Conservation (phyloP, 2,888 invertebrate species). For the Parascotia fuliginaria region DNA sequence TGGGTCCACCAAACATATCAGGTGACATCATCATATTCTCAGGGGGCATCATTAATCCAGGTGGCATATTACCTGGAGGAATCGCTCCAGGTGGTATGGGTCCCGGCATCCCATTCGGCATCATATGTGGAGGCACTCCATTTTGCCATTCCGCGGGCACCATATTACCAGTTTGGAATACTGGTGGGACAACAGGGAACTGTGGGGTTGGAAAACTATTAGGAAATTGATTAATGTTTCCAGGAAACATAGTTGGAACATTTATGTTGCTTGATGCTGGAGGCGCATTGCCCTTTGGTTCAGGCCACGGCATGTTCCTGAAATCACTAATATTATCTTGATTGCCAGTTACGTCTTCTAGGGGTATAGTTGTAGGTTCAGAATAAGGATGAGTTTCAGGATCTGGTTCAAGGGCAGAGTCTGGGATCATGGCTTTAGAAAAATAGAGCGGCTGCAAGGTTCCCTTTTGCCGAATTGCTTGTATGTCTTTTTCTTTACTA, state of each 20-base stretch:
- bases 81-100: constrained; percentile 63
- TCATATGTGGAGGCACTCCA: constrained; percentile 69
- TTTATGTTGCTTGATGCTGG: constrained; percentile 57
- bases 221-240: constrained; percentile 76
- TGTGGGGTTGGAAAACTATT: constrained; percentile 76
- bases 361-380: constrained; percentile 93
- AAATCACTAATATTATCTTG: constrained; percentile 93
- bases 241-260: constrained; percentile 79
- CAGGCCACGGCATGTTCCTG: constrained; percentile 92
- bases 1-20: constrained; percentile 46
- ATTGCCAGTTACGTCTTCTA: constrained; percentile 94
- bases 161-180: constrained; percentile 74
- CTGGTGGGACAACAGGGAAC: constrained; percentile 75
- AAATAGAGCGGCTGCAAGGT: constrained; percentile 94
- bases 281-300: constrained; percentile 89
- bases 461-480: constrained; percentile 94
- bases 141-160: constrained; percentile 73
- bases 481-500: constrained; percentile 94
- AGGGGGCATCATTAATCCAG: constrained; percentile 57
- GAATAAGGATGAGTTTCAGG: constrained; percentile 90
- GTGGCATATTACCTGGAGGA: constrained; percentile 65
- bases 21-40: constrained; percentile 75
- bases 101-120: constrained; percentile 68
- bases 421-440: constrained; percentile 93
- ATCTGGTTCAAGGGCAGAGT: constrained; percentile 94